phyloP scores from a whole-genome alignment of 2,888 invertebrate genomes.

The Drosophila mercatorum region DNA sequence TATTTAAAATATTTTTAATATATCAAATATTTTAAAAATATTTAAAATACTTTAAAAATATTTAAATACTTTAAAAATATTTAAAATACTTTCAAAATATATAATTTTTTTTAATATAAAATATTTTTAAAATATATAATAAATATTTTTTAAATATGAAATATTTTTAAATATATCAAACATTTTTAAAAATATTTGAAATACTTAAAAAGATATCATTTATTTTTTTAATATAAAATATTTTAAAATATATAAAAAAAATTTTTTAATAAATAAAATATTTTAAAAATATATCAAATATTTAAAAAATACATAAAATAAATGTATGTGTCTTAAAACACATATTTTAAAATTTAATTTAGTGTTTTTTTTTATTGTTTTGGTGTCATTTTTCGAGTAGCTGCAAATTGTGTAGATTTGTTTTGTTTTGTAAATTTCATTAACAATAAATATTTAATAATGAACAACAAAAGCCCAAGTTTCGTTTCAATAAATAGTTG shows the following conservation, averaged over 20 bases:
- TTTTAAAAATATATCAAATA: no score
- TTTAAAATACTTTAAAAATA: no score
- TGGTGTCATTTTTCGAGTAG: conserved; percentile 7
- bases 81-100: background rate
- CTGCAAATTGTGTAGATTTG: conserved; percentile 36
- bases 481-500: conserved; percentile 72
- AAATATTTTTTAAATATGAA: no score
- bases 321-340: background rate
- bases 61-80: conserved; percentile 4
- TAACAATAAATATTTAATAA: conserved; percentile 17
- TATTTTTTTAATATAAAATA: no score
- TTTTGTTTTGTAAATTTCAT: no score
- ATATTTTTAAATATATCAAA: no score
- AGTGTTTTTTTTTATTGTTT: conserved; percentile 8
- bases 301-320: background rate
- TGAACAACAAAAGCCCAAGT: conserved; percentile 56
- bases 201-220: no score
- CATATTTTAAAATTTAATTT: background rate
- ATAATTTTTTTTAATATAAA: no score
- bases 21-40: background rate
- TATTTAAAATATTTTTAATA: background rate
- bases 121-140: no score
- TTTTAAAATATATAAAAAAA: no score
- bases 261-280: no score
- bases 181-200: no score